These are phyloP conservation scores for Geotrypetes seraphini DNA, from an alignment of 2,797 vertebrate genomes.

Conservation along the genomic window DNA sequence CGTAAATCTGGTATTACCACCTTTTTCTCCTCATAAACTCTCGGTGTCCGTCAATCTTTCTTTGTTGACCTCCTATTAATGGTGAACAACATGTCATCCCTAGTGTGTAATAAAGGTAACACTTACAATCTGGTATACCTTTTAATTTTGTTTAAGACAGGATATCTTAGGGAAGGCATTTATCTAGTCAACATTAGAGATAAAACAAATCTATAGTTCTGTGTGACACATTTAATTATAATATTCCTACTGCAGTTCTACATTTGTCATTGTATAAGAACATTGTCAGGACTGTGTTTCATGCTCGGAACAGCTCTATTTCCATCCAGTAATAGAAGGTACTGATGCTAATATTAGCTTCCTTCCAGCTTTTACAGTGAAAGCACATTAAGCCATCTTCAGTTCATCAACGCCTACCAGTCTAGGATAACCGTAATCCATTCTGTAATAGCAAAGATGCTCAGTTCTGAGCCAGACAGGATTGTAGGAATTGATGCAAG, in stretches of 20 bases:
- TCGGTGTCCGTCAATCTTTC: too few species aligned
- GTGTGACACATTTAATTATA: conserved; percentile 28
- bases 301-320: conserved; percentile 22
- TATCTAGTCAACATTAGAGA: too few species aligned
- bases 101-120: too few species aligned
- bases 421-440: conserved; percentile 17
- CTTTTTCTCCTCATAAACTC: too few species aligned
- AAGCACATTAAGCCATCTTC: conserved; percentile 34
- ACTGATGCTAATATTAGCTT: conserved; percentile 26
- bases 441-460: conserved; percentile 9
- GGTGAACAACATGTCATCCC: too few species aligned
- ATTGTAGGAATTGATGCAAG: conserved; percentile 5
- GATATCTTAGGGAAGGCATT: too few species aligned
- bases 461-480: conserved; percentile 10
- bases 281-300: conserved; percentile 15
- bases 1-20: too few species aligned
- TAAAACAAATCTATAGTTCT: background rate
- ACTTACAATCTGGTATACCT: too few species aligned
- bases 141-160: too few species aligned
- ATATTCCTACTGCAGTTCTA: background rate
- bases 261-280: conserved; percentile 8
- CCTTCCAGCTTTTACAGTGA: conserved; percentile 21
- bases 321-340: conserved; percentile 30
- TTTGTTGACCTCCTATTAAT: too few species aligned
- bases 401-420: conserved; percentile 29